phyloP scores from a whole-genome alignment of 2,797 vertebrate genomes.

The Pristis pectinata region DNA sequence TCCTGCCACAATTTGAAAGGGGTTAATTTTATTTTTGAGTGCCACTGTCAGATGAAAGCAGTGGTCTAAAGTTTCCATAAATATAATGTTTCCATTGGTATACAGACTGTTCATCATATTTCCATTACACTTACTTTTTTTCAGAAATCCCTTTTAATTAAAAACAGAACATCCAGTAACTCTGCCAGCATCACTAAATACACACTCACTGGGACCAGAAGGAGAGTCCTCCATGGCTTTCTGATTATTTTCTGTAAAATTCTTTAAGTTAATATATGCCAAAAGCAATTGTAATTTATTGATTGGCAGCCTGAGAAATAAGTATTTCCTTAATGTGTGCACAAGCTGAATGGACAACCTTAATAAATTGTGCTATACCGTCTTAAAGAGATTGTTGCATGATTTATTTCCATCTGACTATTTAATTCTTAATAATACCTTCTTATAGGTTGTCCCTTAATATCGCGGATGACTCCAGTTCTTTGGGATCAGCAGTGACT shows the following conservation, averaged over 20 bases:
- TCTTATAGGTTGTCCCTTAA: too few relatives aligned
- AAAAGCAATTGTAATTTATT: background rate
- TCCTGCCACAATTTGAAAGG: background rate
- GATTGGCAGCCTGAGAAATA: background rate
- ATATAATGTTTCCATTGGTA: constrained; percentile 36
- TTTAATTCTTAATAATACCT: background rate
- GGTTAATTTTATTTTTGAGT: constrained; percentile 1
- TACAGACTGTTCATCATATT: constrained; percentile 34
- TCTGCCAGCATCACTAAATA: constrained; percentile 15
- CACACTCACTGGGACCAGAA: background rate
- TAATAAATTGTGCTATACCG: background rate
- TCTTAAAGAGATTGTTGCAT: background rate
- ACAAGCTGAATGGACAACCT: background rate
- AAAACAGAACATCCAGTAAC: background rate
- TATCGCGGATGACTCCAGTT: too few relatives aligned
- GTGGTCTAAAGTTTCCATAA: constrained; percentile 36
- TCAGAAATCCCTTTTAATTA: constrained; percentile 36
- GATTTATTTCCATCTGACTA: background rate
- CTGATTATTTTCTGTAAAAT: background rate
- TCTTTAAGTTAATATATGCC: background rate
- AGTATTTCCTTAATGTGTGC: background rate
- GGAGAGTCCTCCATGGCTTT: constrained; percentile 5
- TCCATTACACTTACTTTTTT: constrained; percentile 28
- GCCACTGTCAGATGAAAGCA: constrained; percentile 15
- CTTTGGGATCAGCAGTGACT: too few relatives aligned